Evolutionary conservation across 2,888 invertebrate genomes (phyloP).

Genomic region (Blastobasis lacticolella): DNA sequence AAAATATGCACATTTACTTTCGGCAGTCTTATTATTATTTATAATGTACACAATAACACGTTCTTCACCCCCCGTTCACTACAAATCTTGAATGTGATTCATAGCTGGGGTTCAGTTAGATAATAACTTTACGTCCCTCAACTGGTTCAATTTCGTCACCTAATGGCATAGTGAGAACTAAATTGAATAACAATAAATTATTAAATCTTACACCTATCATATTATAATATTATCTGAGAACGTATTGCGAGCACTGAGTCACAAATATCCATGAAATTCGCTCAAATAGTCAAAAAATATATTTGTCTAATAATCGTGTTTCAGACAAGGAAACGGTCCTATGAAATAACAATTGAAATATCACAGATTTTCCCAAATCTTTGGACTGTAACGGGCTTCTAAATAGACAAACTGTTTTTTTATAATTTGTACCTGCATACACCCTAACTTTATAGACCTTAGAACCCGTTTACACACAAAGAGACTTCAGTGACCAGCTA

Average conservation of each 20-base stretch:
- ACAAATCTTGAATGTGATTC: constrained; percentile 43
- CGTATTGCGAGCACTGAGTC: constrained; percentile 63
- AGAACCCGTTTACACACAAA: constrained; percentile 67
- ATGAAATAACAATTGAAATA: constrained; percentile 70
- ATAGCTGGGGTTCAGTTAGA: constrained; percentile 53
- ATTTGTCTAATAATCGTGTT: constrained; percentile 66
- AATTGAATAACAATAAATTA: constrained; percentile 74
- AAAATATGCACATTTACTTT: constrained; percentile 59
- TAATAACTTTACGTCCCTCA: constrained; percentile 72
- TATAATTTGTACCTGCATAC: constrained; percentile 58
- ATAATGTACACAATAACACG: constrained; percentile 68
- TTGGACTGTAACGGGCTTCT: constrained; percentile 71
- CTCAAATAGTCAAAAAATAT: constrained; percentile 75
- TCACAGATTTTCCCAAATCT: constrained; percentile 74
- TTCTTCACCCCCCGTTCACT: constrained; percentile 63
- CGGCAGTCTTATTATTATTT: constrained; percentile 68
- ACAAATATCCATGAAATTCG: constrained; percentile 66
- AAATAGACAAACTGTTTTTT: constrained; percentile 40
- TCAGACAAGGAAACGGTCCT: constrained; percentile 53
- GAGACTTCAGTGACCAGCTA: constrained; percentile 59
- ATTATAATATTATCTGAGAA: constrained; percentile 65
- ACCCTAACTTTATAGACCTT: constrained; percentile 42
- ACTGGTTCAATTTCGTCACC: constrained; percentile 73
- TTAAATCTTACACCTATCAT: constrained; percentile 72
- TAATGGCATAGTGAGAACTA: constrained; percentile 68